These are phyloP conservation scores for Alviniconcha marisindica DNA, from an alignment of 1,140 invertebrate genomes.

Conservation along the genomic window DNA sequence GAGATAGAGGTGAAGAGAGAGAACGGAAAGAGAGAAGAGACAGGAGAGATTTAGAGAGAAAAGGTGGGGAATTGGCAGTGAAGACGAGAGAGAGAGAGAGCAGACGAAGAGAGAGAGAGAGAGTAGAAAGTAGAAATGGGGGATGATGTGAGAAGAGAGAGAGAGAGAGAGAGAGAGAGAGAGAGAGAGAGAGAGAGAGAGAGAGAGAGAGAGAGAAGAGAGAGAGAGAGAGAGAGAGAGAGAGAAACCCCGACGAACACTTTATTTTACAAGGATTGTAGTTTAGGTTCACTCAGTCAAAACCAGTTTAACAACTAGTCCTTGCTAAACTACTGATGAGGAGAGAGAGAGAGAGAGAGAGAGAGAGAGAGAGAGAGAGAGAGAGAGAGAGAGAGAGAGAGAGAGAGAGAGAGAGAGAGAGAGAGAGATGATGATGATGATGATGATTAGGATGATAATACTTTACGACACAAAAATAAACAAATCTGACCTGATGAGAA, in stretches of 20 bases:
- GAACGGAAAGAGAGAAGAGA: background rate
- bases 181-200: conserved; percentile 18
- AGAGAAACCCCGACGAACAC: no score
- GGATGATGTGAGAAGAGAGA: conserved; percentile 5
- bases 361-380: background rate
- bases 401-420: conserved; percentile 21
- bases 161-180: conserved; percentile 5
- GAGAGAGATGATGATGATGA: no score
- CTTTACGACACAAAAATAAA: no score
- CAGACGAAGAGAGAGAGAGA: background rate
- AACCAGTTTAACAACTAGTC: no score
- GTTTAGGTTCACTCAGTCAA: no score
- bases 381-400: conserved; percentile 14
- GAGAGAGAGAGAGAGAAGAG: background rate
- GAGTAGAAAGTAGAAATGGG: background rate
- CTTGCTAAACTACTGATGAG: no score
- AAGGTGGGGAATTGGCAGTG: background rate
- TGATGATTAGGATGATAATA: no score
- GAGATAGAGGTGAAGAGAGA: background rate
- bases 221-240: background rate
- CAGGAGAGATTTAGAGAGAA: background rate
- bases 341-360: conserved; percentile 8
- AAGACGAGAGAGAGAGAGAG: background rate
- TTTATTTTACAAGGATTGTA: no score
- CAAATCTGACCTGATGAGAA: no score